Evolutionary conservation across 1,140 invertebrate genomes (phyloP).

Genomic region (Caerostris darwini): DNA sequence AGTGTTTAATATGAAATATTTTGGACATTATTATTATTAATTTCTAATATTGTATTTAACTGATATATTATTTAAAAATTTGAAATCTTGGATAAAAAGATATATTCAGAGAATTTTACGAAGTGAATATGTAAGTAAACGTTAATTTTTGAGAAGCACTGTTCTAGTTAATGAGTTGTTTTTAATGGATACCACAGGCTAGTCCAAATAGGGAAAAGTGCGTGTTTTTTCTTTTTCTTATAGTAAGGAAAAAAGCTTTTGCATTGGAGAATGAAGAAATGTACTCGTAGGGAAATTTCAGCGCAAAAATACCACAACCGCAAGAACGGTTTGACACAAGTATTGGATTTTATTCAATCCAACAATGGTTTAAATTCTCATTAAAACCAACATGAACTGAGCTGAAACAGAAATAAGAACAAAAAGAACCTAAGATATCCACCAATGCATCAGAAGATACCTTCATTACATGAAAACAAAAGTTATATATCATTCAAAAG

Average conservation of each 20-base stretch:
- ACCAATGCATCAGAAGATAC: slow-evolving; percentile 33
- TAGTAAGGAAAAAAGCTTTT: slow-evolving; percentile 18
- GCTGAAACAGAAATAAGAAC: slow-evolving; percentile 54
- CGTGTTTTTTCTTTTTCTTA: neutral
- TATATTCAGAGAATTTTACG: too few relatives aligned
- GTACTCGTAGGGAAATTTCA: slow-evolving; percentile 25
- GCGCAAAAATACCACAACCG: slow-evolving; percentile 37
- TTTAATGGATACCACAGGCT: neutral
- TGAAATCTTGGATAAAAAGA: too few relatives aligned
- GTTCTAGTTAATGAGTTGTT: neutral
- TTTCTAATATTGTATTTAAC: too few relatives aligned
- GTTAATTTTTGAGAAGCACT: neutral
- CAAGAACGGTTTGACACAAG: slow-evolving; percentile 45
- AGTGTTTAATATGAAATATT: too few relatives aligned
- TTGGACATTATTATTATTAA: too few relatives aligned
- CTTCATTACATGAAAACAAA: slow-evolving; percentile 59
- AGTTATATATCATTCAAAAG: slow-evolving; percentile 69
- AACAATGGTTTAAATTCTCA: slow-evolving; percentile 51
- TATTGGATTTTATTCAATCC: slow-evolving; percentile 70
- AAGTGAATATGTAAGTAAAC: too few relatives aligned
- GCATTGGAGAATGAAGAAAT: slow-evolving; percentile 16
- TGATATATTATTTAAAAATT: too few relatives aligned
- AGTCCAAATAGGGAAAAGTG: slow-evolving; percentile 1
- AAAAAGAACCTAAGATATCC: slow-evolving; percentile 48
- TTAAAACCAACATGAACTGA: slow-evolving; percentile 62